Conservation (phyloP, 2,888 invertebrate genomes). For the Mylabris sibirica region DNA sequence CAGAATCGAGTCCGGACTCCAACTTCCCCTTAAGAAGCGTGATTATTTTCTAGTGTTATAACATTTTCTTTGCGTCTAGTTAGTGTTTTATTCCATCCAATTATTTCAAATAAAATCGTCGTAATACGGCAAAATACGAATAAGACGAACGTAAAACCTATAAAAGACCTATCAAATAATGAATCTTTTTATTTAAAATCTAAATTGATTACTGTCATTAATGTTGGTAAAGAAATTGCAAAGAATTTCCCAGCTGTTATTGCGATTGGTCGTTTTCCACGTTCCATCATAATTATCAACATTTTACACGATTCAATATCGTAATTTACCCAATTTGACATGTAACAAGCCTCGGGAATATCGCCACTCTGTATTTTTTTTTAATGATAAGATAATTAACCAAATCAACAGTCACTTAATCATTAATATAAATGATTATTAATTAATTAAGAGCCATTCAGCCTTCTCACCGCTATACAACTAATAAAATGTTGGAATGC, state of each 20-base stretch:
- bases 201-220: constrained; percentile 26
- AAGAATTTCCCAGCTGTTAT: constrained; percentile 11
- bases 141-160: constrained; percentile 44
- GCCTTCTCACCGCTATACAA: too few relatives aligned
- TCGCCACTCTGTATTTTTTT: constrained; percentile 5
- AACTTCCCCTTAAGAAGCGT: not conserved
- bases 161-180: constrained; percentile 20
- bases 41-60: not conserved
- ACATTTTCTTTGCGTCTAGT: too few relatives aligned
- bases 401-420: too few relatives aligned
- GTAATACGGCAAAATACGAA: constrained; percentile 45
- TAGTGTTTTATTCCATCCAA: not conserved
- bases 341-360: constrained; percentile 5
- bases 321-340: constrained; percentile 10
- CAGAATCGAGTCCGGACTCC: too few relatives aligned
- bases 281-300: constrained; percentile 10
- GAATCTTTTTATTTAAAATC: not conserved
- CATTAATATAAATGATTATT: too few relatives aligned
- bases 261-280: not conserved
- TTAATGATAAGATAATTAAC: too few relatives aligned
- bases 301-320: not conserved
- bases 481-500: too few relatives aligned
- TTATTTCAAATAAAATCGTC: constrained; percentile 15
- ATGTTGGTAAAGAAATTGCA: constrained; percentile 25
- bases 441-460: too few relatives aligned